A percentile compares a stretch with the other conserved stretches of the same genome.
phyloP scores from a whole-genome alignment of 1,140 invertebrate genomes.

The Oryzaephilus surinamensis region DNA sequence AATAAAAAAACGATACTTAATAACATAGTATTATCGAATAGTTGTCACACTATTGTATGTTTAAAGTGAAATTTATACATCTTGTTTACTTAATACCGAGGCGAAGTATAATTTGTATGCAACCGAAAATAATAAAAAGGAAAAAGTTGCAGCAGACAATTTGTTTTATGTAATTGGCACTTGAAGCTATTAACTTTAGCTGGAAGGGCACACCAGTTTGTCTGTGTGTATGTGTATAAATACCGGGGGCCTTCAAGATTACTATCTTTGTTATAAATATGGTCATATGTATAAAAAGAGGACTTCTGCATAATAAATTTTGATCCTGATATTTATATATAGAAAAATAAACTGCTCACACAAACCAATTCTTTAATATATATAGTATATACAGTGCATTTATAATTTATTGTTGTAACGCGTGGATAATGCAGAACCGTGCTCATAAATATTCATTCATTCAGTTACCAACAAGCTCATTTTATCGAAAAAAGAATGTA shows the following conservation, averaged over 20 bases:
- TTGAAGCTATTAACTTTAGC: constrained; percentile 10
- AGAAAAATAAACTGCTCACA: neutral
- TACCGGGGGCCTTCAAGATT: constrained; percentile 6
- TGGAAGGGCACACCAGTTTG: no score
- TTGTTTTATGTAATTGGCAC: constrained; percentile 9
- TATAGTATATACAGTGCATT: neutral
- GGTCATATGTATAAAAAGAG: constrained; percentile 7
- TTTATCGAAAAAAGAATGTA: no score
- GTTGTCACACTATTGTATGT: no score
- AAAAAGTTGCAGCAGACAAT: no score
- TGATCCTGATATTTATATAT: neutral
- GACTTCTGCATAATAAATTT: constrained; percentile 8
- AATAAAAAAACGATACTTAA: no score
- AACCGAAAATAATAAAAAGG: no score
- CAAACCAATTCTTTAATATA: constrained; percentile 1
- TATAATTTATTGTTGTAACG: constrained; percentile 8
- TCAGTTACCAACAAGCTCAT: neutral
- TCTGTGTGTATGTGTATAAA: constrained; percentile 11
- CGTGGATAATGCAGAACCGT: constrained; percentile 4
- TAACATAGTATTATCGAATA: no score
- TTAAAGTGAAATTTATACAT: no score
- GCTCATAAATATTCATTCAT: neutral
- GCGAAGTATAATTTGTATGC: no score
- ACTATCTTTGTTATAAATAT: constrained; percentile 8
- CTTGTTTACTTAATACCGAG: no score